Evolutionary conservation across 2,113 vertebrate species (phyloP).

Genomic region (Suricata suricatta): DNA sequence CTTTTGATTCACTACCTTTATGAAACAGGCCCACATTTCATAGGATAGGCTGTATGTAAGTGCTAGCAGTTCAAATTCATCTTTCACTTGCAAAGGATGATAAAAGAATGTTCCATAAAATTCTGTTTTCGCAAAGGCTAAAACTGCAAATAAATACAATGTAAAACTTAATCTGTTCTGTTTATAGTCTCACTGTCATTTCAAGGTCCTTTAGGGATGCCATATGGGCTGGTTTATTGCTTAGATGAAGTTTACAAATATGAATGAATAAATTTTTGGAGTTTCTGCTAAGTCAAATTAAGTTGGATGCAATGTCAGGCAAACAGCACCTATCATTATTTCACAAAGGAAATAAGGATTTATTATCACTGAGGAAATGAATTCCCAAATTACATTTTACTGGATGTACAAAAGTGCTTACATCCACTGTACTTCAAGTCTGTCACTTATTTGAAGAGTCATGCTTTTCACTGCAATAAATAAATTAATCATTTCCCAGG

Average conservation of each 20-base stretch:
- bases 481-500: background rate
- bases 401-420: background rate
- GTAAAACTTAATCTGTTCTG: constrained; percentile 66
- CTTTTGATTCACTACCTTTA: background rate
- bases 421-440: background rate
- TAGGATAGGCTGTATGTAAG: background rate
- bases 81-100: constrained; percentile 53
- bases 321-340: constrained; percentile 45
- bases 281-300: constrained; percentile 51
- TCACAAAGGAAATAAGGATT: constrained; percentile 50
- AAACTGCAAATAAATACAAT: constrained; percentile 38
- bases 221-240: constrained; percentile 44
- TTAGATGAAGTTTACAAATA: constrained; percentile 59
- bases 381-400: constrained; percentile 32
- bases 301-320: background rate
- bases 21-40: background rate
- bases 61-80: background rate
- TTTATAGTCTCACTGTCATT: constrained; percentile 50
- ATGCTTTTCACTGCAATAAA: background rate
- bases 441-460: background rate
- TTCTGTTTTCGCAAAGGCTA: constrained; percentile 58
- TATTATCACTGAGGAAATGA: constrained; percentile 10
- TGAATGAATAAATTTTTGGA: constrained; percentile 52
- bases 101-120: constrained; percentile 59
- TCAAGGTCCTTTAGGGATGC: constrained; percentile 57